Base-by-base conservation (phyloP, 2,888 invertebrate genomes). In the Azorinus chamasolen region DNA sequence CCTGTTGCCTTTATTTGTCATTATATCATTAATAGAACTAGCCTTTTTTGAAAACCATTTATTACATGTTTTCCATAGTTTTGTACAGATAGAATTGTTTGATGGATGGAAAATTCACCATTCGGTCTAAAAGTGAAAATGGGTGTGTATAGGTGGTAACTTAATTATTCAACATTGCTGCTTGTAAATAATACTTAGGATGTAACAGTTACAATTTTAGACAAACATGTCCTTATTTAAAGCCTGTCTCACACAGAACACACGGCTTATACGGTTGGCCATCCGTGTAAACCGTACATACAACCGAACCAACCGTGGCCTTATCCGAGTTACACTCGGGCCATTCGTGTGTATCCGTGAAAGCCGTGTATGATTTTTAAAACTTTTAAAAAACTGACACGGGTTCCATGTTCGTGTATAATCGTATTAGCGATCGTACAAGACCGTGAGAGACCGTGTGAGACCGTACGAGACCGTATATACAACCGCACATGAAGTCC, bases 181-280 rank as follows among this genome's bases (percentile, higher is more conserved):
- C n/a, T n/a, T n/a, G n/a, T n/a, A n/a, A n/a, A n/a, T n/a, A n/a
- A n/a, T n/a, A n/a, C n/a, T n/a, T n/a, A n/a, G n/a, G n/a, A n/a
- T n/a, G n/a, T n/a, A n/a, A n/a, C n/a, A n/a, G n/a, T n/a, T n/a
- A n/a, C n/a, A n/a, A n/a, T n/a, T n/a, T n/a, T n/a, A n/a, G n/a
- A n/a, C n/a, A n/a, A n/a, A n/a, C n/a, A n/a, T n/a, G n/a, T n/a
- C n/a, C 18, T 8, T 16, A 8, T 51, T 22, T 45, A 45, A 51
- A 51, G 51, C 51, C 51, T 51, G 51, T 51, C 51, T 51, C 51
- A 22, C 45, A 45, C 51, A 51, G 51, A 51, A 51, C 51, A 51
- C 51, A 51, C 51, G 25, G 51, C 51, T 51, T 51, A 51, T 51
- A 51, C 25, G 51, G 51, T 51, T 51, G 25, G 25, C 51, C 45